Conservation (phyloP, 2,797 vertebrate genomes). For the Phrynocephalus guinanensis region DNA sequence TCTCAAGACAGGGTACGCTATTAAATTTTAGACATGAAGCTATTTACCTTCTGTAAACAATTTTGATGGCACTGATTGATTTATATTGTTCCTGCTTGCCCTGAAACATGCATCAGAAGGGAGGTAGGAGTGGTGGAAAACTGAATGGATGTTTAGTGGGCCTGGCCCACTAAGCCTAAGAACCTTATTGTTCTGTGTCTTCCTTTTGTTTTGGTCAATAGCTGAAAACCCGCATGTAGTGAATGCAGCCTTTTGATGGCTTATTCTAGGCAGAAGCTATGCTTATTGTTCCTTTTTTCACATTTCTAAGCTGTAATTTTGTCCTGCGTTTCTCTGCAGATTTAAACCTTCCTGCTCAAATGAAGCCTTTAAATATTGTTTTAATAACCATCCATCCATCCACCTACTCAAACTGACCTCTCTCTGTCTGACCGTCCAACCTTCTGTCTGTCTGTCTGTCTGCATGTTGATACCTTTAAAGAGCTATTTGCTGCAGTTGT, state of each 20-base stretch:
- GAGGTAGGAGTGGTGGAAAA: constrained; percentile 32
- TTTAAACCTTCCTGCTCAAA: background rate
- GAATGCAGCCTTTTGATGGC: background rate
- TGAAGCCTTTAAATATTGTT: too few species aligned
- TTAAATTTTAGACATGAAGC: constrained; percentile 48
- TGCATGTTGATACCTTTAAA: too few species aligned
- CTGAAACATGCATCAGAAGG: constrained; percentile 39
- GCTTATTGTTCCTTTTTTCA: background rate
- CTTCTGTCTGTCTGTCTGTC: too few species aligned
- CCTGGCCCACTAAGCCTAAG: background rate
- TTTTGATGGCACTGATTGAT: constrained; percentile 47
- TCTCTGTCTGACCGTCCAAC: too few species aligned
- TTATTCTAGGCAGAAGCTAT: background rate
- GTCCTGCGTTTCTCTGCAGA: too few species aligned
- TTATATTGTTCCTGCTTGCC: constrained; percentile 51
- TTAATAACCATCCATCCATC: too few species aligned
- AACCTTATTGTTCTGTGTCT: background rate
- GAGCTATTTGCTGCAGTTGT: too few species aligned
- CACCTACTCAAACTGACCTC: too few species aligned
- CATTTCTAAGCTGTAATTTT: background rate
- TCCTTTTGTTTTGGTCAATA: constrained; percentile 33
- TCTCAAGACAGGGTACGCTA: constrained; percentile 47
- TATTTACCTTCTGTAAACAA: constrained; percentile 43
- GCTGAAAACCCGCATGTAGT: constrained; percentile 7
- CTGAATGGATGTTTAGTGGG: constrained; percentile 9